These are phyloP conservation scores for Crotalus horridus DNA, from an alignment of 2,113 vertebrate species.

Conservation along the genomic window DNA sequence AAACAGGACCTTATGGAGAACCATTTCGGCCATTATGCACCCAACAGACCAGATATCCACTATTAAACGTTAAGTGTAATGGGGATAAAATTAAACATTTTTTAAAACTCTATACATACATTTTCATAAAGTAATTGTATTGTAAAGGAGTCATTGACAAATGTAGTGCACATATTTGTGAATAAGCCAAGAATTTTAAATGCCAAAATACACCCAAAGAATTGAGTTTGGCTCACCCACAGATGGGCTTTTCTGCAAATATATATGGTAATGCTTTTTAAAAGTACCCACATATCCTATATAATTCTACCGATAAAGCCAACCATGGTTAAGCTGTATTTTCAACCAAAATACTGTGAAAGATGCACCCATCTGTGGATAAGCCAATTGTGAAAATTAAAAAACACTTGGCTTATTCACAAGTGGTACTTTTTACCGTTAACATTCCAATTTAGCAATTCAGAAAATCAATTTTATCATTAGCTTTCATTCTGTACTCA, in stretches of 20 bases:
- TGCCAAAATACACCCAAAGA: not conserved
- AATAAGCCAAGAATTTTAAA: not conserved
- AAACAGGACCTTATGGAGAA: constrained; percentile 88
- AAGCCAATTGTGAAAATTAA: not conserved
- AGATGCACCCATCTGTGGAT: not conserved
- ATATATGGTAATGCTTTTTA: not conserved
- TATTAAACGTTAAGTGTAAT: constrained; percentile 73
- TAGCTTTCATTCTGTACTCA: not conserved
- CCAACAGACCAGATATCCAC: constrained; percentile 90
- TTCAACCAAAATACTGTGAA: not conserved
- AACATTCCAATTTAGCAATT: not conserved
- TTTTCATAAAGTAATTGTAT: constrained; percentile 17
- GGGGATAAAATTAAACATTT: constrained; percentile 68
- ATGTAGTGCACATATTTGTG: not conserved
- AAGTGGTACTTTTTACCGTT: not conserved
- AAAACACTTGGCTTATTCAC: not conserved
- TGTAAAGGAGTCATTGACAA: not conserved
- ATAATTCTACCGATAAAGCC: not conserved
- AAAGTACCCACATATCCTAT: not conserved
- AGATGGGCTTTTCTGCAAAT: not conserved
- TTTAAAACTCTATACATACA: constrained; percentile 29
- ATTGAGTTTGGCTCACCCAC: not conserved
- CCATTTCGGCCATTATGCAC: constrained; percentile 89
- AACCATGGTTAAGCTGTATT: not conserved
- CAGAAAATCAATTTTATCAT: not conserved